phyloP scores from a whole-genome alignment of 1,140 invertebrate genomes.

The Formica selysi region DNA sequence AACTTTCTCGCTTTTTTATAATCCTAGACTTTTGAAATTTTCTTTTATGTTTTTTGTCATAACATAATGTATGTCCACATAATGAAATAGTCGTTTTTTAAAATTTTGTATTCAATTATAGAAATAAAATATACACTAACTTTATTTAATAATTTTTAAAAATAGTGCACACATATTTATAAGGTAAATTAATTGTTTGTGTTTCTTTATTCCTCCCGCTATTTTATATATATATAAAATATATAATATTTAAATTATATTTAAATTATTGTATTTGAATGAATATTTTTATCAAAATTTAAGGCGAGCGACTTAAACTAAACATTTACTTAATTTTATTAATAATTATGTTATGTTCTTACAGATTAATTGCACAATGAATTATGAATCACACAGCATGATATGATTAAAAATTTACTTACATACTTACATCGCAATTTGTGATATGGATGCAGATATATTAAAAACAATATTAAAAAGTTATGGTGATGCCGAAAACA shows the following conservation, averaged over 20 bases:
- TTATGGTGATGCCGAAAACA: slow-evolving; percentile 40
- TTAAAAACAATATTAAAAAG: slow-evolving; percentile 67
- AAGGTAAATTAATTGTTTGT: not conserved
- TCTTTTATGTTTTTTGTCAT: too few relatives aligned
- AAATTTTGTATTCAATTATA: slow-evolving; percentile 1
- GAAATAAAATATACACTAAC: not conserved
- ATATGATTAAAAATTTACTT: not conserved
- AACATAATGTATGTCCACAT: too few relatives aligned
- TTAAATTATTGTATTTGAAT: slow-evolving; percentile 3
- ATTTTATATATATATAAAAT: too few relatives aligned
- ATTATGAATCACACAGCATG: not conserved
- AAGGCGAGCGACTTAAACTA: too few relatives aligned
- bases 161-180: not conserved
- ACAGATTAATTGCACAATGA: not conserved
- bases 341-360: slow-evolving; percentile 3
- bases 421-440: not conserved
- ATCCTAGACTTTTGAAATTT: too few relatives aligned
- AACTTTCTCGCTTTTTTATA: too few relatives aligned
- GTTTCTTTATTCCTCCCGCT: not conserved
- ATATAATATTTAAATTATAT: too few relatives aligned
- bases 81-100: not conserved
- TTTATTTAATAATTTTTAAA: slow-evolving; percentile 5
- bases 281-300: too few relatives aligned
- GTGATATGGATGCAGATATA: slow-evolving; percentile 67
- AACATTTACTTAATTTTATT: not conserved